Conservation (phyloP, 2,113 vertebrate genomes). For the Progne subis region DNA sequence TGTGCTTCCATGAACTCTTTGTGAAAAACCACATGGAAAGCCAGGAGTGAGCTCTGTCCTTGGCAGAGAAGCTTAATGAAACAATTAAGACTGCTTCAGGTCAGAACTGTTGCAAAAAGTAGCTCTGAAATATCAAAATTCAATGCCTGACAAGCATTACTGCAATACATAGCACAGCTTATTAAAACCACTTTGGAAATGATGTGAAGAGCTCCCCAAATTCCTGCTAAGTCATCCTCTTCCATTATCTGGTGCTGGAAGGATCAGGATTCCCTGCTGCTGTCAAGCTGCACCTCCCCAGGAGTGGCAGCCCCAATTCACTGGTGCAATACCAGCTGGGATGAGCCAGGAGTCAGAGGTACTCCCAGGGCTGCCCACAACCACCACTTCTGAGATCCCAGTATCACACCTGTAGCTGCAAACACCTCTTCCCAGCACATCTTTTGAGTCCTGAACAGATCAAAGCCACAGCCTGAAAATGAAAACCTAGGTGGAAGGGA, state of each 20-base stretch:
- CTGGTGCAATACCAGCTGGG: background rate
- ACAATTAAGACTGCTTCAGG: background rate
- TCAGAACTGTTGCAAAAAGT: slow-evolving; percentile 23
- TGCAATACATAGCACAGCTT: background rate
- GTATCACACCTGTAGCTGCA: fast-evolving
- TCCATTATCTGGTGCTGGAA: background rate
- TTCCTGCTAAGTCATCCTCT: background rate
- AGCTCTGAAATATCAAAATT: background rate
- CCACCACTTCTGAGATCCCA: background rate
- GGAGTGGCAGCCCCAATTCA: background rate
- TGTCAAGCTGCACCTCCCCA: background rate
- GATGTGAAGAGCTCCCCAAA: background rate
- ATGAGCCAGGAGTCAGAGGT: fast-evolving
- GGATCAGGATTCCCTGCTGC: background rate
- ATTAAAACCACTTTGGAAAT: background rate
- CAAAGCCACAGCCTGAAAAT: background rate
- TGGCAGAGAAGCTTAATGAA: background rate
- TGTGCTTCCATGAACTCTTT: background rate
- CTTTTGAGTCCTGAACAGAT: background rate
- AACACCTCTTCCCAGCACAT: background rate
- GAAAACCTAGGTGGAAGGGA: background rate
- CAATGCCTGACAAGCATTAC: background rate
- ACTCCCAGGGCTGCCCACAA: fast-evolving
- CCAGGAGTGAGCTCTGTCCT: background rate
- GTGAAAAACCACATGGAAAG: background rate